Conservation (phyloP, 1,140 invertebrate genomes). For the Zaprionus nigranus region DNA sequence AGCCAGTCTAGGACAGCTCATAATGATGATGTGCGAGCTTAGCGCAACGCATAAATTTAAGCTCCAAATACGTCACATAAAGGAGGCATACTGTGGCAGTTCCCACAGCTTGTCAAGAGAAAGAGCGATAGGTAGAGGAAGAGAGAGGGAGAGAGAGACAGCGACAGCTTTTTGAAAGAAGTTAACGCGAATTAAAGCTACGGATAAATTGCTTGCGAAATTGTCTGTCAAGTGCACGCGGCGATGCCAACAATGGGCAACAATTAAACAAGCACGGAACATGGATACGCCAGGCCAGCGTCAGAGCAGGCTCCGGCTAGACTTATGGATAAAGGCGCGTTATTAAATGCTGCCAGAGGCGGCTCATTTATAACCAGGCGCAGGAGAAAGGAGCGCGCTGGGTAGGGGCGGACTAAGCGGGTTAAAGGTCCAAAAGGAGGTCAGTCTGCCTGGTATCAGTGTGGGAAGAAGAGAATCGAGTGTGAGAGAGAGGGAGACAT, state of each 20-base stretch:
- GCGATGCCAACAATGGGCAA: slow-evolving; percentile 24
- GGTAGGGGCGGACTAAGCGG: background rate
- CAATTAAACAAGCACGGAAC: slow-evolving; percentile 54
- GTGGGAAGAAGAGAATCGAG: background rate
- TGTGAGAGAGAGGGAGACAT: background rate
- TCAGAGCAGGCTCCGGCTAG: slow-evolving; percentile 51
- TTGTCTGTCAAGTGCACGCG: slow-evolving; percentile 71
- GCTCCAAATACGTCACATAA: slow-evolving; percentile 5
- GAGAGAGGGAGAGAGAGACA: no score
- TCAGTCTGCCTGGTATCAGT: slow-evolving; percentile 2
- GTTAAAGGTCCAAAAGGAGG: slow-evolving; percentile 1
- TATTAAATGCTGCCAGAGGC: slow-evolving; percentile 66
- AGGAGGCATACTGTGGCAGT: background rate
- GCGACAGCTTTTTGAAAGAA: background rate
- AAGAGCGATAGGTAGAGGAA: background rate
- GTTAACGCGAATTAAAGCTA: slow-evolving; percentile 23
- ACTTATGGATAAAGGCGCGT: slow-evolving; percentile 66
- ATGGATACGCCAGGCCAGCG: slow-evolving; percentile 19
- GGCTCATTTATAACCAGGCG: slow-evolving; percentile 61
- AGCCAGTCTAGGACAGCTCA: background rate
- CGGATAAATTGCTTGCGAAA: slow-evolving; percentile 64
- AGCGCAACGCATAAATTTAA: slow-evolving; percentile 8
- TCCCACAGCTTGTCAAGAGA: slow-evolving; percentile 5
- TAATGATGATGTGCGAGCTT: slow-evolving; percentile 12
- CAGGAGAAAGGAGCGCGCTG: background rate